Base-by-base conservation (phyloP, 2,113 vertebrate species). In the Probosciger aterrimus region DNA sequence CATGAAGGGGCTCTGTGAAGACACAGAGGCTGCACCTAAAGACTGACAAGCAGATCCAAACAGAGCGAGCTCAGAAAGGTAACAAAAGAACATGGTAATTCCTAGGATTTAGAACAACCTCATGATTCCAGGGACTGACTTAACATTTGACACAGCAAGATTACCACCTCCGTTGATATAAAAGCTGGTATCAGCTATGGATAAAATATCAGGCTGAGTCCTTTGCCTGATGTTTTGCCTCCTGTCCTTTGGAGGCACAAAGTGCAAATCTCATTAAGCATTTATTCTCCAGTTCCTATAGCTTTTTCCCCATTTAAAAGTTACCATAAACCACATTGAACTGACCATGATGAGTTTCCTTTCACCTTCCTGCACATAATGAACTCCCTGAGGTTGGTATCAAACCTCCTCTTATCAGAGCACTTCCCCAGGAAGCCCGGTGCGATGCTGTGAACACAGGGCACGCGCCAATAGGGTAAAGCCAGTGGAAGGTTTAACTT, bases 391-490 rank as follows among this genome's bases (percentile, higher is more conserved):
- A 80, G 28, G 28, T 80, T 79, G 80, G 18, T 71, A 91, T 87
- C 86, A 88, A 65, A 85, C n/a, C 43, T 74, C 35, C 57, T 89
- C 68, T 84, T 84, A 78, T 70, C 63, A 50, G 43, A 52, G 25
- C 30, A 43, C 49, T 81, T 78, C 79, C 53, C 46, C 59, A 16
- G 43, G 81, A 93, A 88, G 43, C 7, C 4, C 0, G 20, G 10
- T 25, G 44, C 5, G 1, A 15, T 49, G 41, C 49, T 46, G 60
- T 69, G 84, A 90, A 67, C 71, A 87, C 47, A 76, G 63, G 79
- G 76, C 50, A 84, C 3, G 24, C 68, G 47, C 78, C 87, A 62
- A 18, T 14, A 69, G 59, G 92, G 96, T 97, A 97, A 96, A 78
- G 41, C 8, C 88, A 86, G 60, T 62, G 89, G 55, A 83, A 89